phyloP scores from a whole-genome alignment of 2,888 invertebrate genomes.

The Caenorhabditis sulstoni region DNA sequence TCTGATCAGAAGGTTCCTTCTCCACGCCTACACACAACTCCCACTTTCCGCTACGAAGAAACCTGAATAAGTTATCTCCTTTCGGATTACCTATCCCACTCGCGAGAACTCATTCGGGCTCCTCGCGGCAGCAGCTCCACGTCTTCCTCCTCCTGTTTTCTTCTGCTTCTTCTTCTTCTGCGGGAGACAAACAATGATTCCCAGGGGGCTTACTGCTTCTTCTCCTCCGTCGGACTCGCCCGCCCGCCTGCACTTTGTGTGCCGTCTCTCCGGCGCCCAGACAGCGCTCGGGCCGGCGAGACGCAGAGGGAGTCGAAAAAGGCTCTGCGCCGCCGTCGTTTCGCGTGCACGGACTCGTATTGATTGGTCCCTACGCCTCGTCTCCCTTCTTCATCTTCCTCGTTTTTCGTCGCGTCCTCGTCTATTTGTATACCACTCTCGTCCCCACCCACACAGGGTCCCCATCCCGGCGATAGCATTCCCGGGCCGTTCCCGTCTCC shows the following conservation, averaged over 20 bases:
- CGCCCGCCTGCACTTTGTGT: slow-evolving; percentile 52
- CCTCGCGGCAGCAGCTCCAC: neutral
- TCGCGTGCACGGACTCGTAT: slow-evolving; percentile 35
- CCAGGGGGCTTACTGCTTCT: slow-evolving; percentile 31
- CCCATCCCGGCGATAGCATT: slow-evolving; percentile 3
- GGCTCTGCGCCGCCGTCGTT: slow-evolving; percentile 38
- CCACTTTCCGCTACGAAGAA: no score
- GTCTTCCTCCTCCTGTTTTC: neutral
- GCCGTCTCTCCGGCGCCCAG: slow-evolving; percentile 13
- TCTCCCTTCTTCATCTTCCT: slow-evolving; percentile 28
- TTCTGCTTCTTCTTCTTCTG: slow-evolving; percentile 16
- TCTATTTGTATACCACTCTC: slow-evolving; percentile 32
- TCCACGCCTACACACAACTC: no score
- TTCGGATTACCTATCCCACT: no score
- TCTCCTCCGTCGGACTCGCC: slow-evolving; percentile 17
- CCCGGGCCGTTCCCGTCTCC: neutral
- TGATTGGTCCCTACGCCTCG: slow-evolving; percentile 42
- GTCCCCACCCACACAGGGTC: neutral
- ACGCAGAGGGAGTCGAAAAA: slow-evolving; percentile 48
- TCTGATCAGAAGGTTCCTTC: no score
- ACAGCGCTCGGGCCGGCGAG: slow-evolving; percentile 4
- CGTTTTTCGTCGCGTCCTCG: slow-evolving; percentile 20
- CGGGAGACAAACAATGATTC: slow-evolving; percentile 43
- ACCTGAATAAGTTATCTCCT: no score
- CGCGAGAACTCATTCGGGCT: slow-evolving; percentile 6